Base-by-base conservation (phyloP, 1,140 invertebrate species). In the Pseudachorutes palmiensis region DNA sequence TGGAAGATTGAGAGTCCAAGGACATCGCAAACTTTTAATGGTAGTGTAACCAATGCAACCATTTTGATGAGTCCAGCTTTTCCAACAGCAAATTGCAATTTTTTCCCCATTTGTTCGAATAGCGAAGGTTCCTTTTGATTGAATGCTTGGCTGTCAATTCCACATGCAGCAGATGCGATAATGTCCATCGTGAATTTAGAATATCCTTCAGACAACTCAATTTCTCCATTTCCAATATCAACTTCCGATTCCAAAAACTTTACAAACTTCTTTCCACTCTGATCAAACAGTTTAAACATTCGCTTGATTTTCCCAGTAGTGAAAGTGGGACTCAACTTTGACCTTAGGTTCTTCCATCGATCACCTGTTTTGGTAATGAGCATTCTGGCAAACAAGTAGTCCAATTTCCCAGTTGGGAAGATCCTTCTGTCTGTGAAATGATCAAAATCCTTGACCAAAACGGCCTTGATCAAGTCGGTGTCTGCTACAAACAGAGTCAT, bases 391-490 rank as follows among this genome's bases (percentile, higher is more conserved):
- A 24, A 26, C n/a, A n/a, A n/a, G n/a, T n/a, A n/a, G n/a, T n/a
- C n/a, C n/a, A n/a, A n/a, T n/a, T n/a, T n/a, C n/a, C 28, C 31
- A 24, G 61, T 64, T n/a, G n/a, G n/a, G n/a, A n/a, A n/a, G 1
- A 36, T 12, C 19, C 64, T 33, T 29, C 64, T 33, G 29, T 69
- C 33, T 12, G 74, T 64, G 69, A 86, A 85, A 67, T 79, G 72
- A 2, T 79, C 31, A 66, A 84, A 85, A 73, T 86, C 82, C 60
- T 81, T 81, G 0, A 81, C 76, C 1, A 84, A 70, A 41, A 86
- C 80, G n/a, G 72, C 66, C 66, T 83, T 82, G 0, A 82, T 77
- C 1, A 86, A 66, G 3, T 82, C 80, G 0, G 78, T 79, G 68
- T 79, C 78, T n/a, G n/a, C n/a, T n/a, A n/a, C n/a, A n/a, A n/a